These are phyloP conservation scores for Itoplectis maculator DNA, from an alignment of 2,888 invertebrate species.

Conservation along the genomic window DNA sequence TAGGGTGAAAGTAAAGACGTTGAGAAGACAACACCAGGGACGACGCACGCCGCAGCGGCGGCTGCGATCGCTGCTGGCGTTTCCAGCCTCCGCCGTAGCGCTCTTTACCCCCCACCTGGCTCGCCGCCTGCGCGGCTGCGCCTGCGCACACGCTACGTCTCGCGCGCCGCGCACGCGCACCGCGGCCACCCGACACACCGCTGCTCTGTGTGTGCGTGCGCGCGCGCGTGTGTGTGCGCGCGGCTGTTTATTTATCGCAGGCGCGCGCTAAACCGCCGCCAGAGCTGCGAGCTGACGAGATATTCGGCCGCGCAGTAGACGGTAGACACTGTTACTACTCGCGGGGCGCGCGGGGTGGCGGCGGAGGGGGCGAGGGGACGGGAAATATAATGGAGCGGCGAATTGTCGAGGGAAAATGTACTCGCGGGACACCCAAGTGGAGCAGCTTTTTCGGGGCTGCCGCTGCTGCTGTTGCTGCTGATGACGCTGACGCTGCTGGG, in stretches of 20 bases:
- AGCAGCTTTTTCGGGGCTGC: too few species aligned
- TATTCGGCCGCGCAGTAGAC: too few species aligned
- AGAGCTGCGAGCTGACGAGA: too few species aligned
- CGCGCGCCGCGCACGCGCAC: constrained; percentile 24
- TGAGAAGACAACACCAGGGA: constrained; percentile 75
- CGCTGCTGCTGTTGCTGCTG: too few species aligned
- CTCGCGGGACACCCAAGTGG: not conserved
- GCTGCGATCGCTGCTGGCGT: constrained; percentile 3
- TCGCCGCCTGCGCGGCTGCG: constrained; percentile 65
- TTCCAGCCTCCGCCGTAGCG: constrained; percentile 70
- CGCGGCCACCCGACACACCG: constrained; percentile 42
- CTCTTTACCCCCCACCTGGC: constrained; percentile 68
- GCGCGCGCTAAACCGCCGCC: constrained; percentile 7
- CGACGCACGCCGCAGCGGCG: constrained; percentile 67
- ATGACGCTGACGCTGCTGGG: too few species aligned
- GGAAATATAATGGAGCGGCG: not conserved
- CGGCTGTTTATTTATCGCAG: constrained; percentile 64
- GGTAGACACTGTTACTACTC: too few species aligned
- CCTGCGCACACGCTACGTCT: constrained; percentile 26
- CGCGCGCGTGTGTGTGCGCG: constrained; percentile 53
- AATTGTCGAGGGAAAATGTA: not conserved
- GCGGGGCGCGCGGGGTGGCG: not conserved
- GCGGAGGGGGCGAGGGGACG: not conserved
- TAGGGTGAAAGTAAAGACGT: constrained; percentile 78
- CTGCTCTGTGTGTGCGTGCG: too few species aligned